phyloP scores from a whole-genome alignment of 2,113 vertebrate genomes.

The Percopsis transmontana region DNA sequence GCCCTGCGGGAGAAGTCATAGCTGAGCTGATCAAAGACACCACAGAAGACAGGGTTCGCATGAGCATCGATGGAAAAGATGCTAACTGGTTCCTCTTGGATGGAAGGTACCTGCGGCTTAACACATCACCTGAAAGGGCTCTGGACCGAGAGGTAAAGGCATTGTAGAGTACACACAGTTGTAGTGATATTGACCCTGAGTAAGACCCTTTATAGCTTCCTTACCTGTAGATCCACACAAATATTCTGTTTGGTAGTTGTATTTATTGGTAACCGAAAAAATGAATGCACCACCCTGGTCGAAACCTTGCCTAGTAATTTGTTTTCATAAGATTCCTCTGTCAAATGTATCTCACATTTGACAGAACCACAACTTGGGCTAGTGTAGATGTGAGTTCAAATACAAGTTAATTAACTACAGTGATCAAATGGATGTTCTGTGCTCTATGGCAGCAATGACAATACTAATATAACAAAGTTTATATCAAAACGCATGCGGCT shows the following conservation, averaged over 20 bases:
- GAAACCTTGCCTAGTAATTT: too few species aligned
- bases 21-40: constrained; percentile 69
- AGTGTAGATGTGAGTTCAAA: too few species aligned
- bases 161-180: background rate
- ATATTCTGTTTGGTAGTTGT: too few species aligned
- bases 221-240: too few species aligned
- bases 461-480: constrained; percentile 20
- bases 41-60: constrained; percentile 53
- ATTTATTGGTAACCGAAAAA: too few species aligned
- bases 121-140: constrained; percentile 68
- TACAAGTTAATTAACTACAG: too few species aligned
- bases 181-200: background rate
- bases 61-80: constrained; percentile 78
- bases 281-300: too few species aligned
- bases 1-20: constrained; percentile 76
- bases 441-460: background rate
- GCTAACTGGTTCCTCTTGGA: constrained; percentile 85
- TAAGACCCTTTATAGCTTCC: too few species aligned
- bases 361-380: too few species aligned
- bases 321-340: too few species aligned
- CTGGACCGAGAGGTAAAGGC: constrained; percentile 83
- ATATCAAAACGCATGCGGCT: constrained; percentile 12
- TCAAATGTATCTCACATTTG: too few species aligned
- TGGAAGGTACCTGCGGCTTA: constrained; percentile 76
- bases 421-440: too few species aligned